phyloP scores from a whole-genome alignment of 64 coral and sea anemone species.

The Catalaphyllia jardinei region DNA sequence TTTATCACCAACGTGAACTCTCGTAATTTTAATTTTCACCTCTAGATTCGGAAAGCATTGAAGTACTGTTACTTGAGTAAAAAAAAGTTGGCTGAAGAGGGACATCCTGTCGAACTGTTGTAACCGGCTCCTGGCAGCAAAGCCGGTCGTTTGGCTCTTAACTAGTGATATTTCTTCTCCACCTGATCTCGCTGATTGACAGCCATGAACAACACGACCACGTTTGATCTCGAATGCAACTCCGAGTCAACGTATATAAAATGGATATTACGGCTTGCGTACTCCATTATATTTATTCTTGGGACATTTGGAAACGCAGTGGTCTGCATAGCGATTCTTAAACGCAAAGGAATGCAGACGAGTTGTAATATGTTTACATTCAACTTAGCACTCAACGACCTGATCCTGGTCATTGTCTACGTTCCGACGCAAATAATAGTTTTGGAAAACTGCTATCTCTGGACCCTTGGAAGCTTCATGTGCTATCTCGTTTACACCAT shows the following conservation, averaged over 20 bases:
- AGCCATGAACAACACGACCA: background rate
- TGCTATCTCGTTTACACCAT: conserved; percentile 1
- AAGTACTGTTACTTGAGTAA: no score
- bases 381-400: conserved; percentile 80
- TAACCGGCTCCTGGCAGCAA: no score
- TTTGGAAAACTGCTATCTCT: conserved; percentile 56
- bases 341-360: conserved; percentile 60
- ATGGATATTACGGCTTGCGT: conserved; percentile 84
- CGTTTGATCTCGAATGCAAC: background rate
- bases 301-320: conserved; percentile 84
- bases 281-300: conserved; percentile 63
- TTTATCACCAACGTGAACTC: no score
- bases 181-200: background rate
- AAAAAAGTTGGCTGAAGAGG: no score
- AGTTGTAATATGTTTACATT: conserved; percentile 90
- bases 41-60: no score
- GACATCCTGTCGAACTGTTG: no score
- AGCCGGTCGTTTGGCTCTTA: no score
- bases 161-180: background rate
- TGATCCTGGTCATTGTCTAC: conserved; percentile 76
- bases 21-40: no score
- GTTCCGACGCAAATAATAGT: conserved; percentile 85
- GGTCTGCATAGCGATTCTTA: conserved; percentile 74
- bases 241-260: conserved; percentile 24
- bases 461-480: conserved; percentile 18